Evolutionary conservation across 37 sponge, comb jelly and placozoan species (phyloP).

Genomic region (Ianthella basta): DNA sequence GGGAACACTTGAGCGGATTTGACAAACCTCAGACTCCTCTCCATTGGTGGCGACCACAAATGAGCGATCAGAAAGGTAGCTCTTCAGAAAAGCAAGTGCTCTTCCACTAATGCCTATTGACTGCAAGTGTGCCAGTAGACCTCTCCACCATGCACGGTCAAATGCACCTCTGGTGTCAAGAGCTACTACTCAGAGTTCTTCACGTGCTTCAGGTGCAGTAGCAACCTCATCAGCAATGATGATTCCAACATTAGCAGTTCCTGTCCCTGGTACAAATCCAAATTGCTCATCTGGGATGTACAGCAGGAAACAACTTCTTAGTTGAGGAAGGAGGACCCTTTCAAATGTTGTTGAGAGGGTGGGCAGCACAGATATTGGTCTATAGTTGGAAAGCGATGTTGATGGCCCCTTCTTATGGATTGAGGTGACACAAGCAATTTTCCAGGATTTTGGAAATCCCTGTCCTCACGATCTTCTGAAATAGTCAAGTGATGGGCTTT

Average conservation of each 20-base stretch:
- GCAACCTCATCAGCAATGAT: slow-evolving; percentile 25
- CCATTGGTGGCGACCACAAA: slow-evolving; percentile 8
- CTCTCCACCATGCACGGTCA: slow-evolving; percentile 26
- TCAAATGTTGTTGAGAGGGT: background rate
- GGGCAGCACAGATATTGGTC: slow-evolving; percentile 25
- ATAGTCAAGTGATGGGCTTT: background rate
- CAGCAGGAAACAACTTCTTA: background rate
- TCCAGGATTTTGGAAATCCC: background rate
- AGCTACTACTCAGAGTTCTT: background rate
- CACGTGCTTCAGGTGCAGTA: background rate
- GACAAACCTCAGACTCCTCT: background rate
- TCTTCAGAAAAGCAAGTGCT: background rate
- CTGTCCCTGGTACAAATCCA: slow-evolving; percentile 7
- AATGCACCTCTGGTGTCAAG: slow-evolving; percentile 15
- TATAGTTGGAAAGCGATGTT: background rate
- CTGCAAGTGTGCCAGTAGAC: slow-evolving; percentile 23
- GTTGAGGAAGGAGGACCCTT: too few relatives aligned
- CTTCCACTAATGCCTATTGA: background rate
- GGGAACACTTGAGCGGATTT: slow-evolving; percentile 17
- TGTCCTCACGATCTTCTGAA: background rate
- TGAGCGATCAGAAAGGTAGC: background rate
- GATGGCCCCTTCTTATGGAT: background rate
- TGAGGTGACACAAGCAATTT: background rate
- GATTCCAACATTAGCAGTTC: slow-evolving; percentile 7
- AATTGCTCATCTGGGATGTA: slow-evolving; percentile 18